Conservation (phyloP, 2,888 invertebrate species). For the Kuschelorhynchus macadamiae region DNA sequence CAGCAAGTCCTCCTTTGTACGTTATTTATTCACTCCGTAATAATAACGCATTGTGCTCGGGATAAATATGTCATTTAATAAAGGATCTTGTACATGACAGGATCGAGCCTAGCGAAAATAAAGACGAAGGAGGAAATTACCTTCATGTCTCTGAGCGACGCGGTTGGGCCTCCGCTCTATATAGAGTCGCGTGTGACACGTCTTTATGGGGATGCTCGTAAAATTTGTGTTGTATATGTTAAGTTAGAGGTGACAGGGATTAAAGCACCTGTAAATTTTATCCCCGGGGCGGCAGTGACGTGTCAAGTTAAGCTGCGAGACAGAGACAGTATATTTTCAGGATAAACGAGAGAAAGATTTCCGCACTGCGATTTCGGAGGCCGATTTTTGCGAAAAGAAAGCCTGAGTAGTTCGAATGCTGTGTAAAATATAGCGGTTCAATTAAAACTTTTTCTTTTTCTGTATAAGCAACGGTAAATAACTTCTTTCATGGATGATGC, state of each 20-base stretch:
- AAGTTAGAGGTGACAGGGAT: conserved; percentile 44
- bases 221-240: conserved; percentile 48
- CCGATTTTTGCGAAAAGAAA: no score
- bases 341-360: not conserved
- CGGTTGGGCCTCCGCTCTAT: no score
- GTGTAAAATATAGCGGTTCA: no score
- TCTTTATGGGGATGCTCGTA: conserved; percentile 41
- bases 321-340: conserved; percentile 16
- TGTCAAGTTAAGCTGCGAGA: conserved; percentile 38
- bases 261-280: conserved; percentile 47
- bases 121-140: conserved; percentile 48
- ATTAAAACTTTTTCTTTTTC: no score
- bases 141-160: conserved; percentile 31
- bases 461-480: no score
- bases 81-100: conserved; percentile 20
- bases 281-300: conserved; percentile 36
- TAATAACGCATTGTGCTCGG: conserved; percentile 2
- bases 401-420: no score
- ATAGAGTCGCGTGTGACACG: conserved; percentile 42
- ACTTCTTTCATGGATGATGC: no score
- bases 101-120: conserved; percentile 34
- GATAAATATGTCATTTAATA: conserved; percentile 24
- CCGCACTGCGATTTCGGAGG: no score
- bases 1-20: no score
- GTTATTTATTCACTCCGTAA: no score